Evolutionary conservation across 2,113 vertebrate species (phyloP).

Genomic region (Tachycineta bicolor): DNA sequence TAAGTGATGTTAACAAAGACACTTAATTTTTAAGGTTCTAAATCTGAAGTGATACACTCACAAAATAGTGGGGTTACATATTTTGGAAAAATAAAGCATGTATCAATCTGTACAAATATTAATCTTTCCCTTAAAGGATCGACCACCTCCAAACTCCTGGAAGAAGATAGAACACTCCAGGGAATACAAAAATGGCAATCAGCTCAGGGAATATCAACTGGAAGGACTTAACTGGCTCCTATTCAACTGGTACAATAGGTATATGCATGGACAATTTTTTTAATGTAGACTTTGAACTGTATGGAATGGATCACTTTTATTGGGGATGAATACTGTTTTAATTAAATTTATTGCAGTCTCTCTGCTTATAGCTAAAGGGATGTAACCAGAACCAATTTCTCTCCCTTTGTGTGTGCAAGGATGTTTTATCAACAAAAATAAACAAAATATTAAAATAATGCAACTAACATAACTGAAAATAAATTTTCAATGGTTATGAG

Average conservation of each 20-base stretch:
- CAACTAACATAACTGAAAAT: background rate
- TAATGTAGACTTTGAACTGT: background rate
- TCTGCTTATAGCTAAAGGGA: background rate
- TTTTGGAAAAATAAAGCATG: background rate
- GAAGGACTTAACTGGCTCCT: constrained; percentile 99
- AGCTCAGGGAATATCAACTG: constrained; percentile 99
- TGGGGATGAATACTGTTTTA: background rate
- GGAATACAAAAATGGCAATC: constrained; percentile 94
- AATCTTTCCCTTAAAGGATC: constrained; percentile 81
- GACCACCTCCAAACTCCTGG: constrained; percentile 93
- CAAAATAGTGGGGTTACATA: background rate
- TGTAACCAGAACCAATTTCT: background rate
- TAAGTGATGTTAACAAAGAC: background rate
- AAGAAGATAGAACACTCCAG: constrained; percentile 96
- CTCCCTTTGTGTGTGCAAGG: background rate
- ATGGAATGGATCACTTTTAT: background rate
- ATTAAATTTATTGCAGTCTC: background rate
- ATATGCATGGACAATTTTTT: constrained; percentile 32
- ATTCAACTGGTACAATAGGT: constrained; percentile 99
- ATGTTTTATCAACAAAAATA: background rate
- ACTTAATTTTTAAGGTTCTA: background rate
- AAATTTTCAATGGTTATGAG: background rate
- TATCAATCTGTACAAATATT: background rate
- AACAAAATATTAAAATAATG: background rate
- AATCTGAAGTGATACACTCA: background rate